Evolutionary conservation across 1,140 invertebrate species (phyloP).

Genomic region (Drosophila teissieri): DNA sequence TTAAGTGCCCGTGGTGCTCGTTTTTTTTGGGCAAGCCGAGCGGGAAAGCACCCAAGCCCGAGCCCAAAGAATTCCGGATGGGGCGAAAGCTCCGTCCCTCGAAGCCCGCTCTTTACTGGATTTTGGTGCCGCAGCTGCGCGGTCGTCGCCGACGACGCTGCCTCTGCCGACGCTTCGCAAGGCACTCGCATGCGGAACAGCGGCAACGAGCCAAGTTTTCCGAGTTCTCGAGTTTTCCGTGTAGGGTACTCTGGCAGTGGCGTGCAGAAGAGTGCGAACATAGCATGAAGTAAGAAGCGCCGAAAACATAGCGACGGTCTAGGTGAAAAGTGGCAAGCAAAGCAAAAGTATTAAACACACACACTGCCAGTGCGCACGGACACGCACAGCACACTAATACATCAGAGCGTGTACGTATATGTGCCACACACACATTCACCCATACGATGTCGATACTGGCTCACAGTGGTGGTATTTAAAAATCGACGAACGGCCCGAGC

Average conservation of each 20-base stretch:
- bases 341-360: conserved; percentile 65
- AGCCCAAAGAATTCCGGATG: neutral
- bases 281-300: conserved; percentile 82
- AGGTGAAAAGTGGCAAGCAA: conserved; percentile 69
- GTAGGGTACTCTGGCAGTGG: conserved; percentile 76
- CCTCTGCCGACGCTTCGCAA: conserved; percentile 9
- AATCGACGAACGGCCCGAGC: conserved; percentile 2
- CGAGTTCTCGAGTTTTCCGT: conserved; percentile 65
- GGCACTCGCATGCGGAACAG: too few relatives aligned
- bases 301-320: conserved; percentile 67
- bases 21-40: conserved; percentile 19
- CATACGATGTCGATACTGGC: conserved; percentile 6
- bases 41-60: conserved; percentile 16
- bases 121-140: conserved; percentile 47
- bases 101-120: conserved; percentile 43
- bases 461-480: neutral
- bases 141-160: conserved; percentile 22
- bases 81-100: conserved; percentile 8
- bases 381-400: conserved; percentile 10
- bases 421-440: conserved; percentile 10
- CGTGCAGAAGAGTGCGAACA: conserved; percentile 81
- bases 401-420: neutral
- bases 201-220: too few relatives aligned
- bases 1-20: neutral
- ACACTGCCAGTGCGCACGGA: conserved; percentile 20